Base-by-base conservation (phyloP, 2,888 invertebrate species). In the Athalia cordata region DNA sequence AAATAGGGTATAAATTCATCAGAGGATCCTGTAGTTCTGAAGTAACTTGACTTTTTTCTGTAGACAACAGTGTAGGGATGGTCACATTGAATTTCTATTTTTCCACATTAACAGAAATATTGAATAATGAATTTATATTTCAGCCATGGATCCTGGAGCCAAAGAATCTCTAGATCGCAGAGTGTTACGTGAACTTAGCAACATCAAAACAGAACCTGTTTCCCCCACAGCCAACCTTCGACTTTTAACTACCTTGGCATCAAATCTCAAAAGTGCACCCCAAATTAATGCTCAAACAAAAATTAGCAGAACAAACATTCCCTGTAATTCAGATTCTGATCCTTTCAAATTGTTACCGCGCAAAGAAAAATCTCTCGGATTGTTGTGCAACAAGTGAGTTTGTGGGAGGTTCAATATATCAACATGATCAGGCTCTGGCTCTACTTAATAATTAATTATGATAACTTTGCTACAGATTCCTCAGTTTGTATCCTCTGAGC, bases 171-270 rank as follows among this genome's bases (percentile, higher is more conserved):
- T 92, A 79, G 92, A 92, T 89, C 91, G 92, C 81, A 91, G 89
- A 86, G 92, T 92, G 79, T 91, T 93, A 76, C 91, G 92, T 77
- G 93, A 93, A 89, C 91, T 93, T 75, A 92, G 92, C 62, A 93
- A 93, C 86, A 90, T 92, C 11, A 88, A 91, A 50, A 90, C 89
- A 80, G 92, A 92, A 64, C 91, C 91, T 83, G 91, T 94, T 15
- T 94, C 94, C 29, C 94, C 94, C 43, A 94, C 93, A 78, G 94
- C 94, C 81, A 94, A 94, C 90, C 91, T 94, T 68, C 93, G 94
- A 89, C 90, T 94, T 83, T 89, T 94, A 80, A 94, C 94, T 6
- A 93, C 93, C 90, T 93, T 94, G 77, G 94, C 94, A 9, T 89
- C 91, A 86, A 92, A 91, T 81, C 91, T 92, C 70, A 91, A 92